A percentile compares a stretch with the other conserved stretches of the same genome.
Evolutionary conservation across 1,140 invertebrate species (phyloP).

Genomic region (Conus ventricosus): DNA sequence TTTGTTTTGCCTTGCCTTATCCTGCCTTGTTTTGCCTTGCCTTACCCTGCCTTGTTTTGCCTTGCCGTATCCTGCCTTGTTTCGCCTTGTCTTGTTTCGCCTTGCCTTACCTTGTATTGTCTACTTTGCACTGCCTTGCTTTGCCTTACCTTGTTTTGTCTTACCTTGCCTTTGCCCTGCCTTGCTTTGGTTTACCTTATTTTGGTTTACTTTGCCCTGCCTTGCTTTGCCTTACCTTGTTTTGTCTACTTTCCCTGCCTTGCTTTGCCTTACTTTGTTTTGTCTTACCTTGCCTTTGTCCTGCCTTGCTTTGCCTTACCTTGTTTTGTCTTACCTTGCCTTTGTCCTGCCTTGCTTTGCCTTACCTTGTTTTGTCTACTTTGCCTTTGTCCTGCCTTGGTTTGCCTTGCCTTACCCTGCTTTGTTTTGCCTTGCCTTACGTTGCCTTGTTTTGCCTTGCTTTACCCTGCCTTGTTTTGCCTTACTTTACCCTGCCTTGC

Average conservation of each 20-base stretch:
- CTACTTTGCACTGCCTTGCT: background rate
- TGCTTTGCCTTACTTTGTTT: too few species aligned
- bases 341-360: background rate
- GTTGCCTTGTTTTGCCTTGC: too few species aligned
- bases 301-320: too few species aligned
- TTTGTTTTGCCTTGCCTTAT: background rate
- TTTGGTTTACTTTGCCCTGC: background rate
- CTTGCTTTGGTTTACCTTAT: background rate
- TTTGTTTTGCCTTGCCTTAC: too few species aligned
- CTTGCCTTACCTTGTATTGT: background rate
- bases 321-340: too few species aligned
- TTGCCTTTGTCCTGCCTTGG: too few species aligned
- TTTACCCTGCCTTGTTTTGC: too few species aligned
- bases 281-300: too few species aligned
- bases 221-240: background rate
- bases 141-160: background rate
- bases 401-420: too few species aligned
- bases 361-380: background rate
- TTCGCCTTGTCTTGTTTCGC: background rate
- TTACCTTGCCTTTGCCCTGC: background rate
- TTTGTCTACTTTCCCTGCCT: background rate
- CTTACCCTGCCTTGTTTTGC: slow-evolving; percentile 1
- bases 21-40: background rate
- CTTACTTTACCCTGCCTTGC: too few species aligned
- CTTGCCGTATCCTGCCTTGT: background rate